Base-by-base conservation (phyloP, 2,797 vertebrate genomes). In the Pelochelys cantorii region DNA sequence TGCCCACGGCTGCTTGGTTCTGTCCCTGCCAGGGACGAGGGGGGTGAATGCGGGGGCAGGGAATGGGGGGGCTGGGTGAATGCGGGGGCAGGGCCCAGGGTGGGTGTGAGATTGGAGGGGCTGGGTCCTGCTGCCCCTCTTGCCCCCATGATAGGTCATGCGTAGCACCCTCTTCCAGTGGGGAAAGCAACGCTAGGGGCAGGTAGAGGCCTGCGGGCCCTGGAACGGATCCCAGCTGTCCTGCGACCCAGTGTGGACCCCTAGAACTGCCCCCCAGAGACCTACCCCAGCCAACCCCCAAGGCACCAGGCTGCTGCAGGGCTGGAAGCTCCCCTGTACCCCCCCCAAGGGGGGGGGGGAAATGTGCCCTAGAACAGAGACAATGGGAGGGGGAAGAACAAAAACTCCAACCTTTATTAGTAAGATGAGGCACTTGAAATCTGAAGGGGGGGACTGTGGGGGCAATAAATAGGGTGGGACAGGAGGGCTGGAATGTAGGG, bases 401-500 rank as follows among this genome's bases (percentile, higher is more conserved):
- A 87, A 29, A 34, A 54, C 37, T 82, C 37, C 87, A 87, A 90
- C 87, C 74, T 94, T 90, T 98, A 96, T 98, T 98, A 96, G 95
- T 95, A 78, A 65, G 57, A 87, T 86, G 94, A 97, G 97, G 97
- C 97, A 96, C 97, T 97, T 97, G 93, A 48, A 95, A 77, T 9
- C 25, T 88, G 13, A 11, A 3, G 53, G 86, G 31, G 12, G 71
- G 81, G 85, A 88, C 7, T 55, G 80, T 91, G 90, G 80, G 93
- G 90, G 77, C 81, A 97, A 97, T 97, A 97, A 97, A 97, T 97
- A 97, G 93, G 83, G 59, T 42, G 42, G 42, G 42, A 42, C 42
- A 42, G 65, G 48, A 62, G 65, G 65, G n/a, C 65, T 68, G 65
- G 65, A 68, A 68, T 68, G 65, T 34, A 17, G 60, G 65, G 65